These are phyloP conservation scores for Thermophis baileyi DNA, from an alignment of 2,113 vertebrate species.

Conservation along the genomic window DNA sequence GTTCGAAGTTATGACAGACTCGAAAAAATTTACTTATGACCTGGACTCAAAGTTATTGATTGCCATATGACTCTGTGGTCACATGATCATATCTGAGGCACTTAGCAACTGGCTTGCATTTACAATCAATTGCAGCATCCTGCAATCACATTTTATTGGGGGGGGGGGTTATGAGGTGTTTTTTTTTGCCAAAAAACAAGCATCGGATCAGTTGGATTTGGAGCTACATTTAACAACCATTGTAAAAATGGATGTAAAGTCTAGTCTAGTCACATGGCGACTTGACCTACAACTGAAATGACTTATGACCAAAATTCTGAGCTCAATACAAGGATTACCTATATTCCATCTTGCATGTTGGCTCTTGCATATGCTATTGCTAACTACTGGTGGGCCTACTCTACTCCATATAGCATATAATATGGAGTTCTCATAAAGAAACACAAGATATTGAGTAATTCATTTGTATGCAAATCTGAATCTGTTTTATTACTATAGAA, in stretches of 20 bases:
- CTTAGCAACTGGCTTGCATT: neutral
- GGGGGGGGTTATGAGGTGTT: no score
- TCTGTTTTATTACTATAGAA: neutral
- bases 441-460: neutral
- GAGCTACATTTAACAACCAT: neutral
- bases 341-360: neutral
- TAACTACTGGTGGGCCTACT: neutral
- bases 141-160: neutral
- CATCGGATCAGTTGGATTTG: neutral
- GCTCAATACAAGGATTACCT: neutral
- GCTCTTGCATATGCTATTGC: neutral
- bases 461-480: constrained; percentile 8
- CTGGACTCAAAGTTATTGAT: neutral
- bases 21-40: neutral
- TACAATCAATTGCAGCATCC: neutral
- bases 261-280: neutral
- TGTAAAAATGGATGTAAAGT: neutral
- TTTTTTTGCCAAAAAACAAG: neutral
- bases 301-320: neutral
- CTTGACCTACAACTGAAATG: neutral
- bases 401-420: accelerated
- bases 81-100: neutral
- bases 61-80: neutral
- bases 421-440: neutral
- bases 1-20: neutral